phyloP scores from a whole-genome alignment of 2,113 vertebrate species.

The Vulpes vulpes region DNA sequence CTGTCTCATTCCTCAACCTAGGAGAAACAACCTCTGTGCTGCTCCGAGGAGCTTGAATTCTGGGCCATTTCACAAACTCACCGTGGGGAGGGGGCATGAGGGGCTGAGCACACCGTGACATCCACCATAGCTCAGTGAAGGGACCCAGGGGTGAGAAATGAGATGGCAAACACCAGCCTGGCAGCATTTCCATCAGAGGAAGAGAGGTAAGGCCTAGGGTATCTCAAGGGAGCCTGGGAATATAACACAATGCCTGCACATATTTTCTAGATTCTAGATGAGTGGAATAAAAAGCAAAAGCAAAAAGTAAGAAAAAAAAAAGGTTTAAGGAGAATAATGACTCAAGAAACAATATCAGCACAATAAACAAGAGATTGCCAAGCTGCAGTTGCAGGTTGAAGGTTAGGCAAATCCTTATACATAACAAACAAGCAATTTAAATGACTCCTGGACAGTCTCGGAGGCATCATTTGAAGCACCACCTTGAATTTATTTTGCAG shows the following conservation, averaged over 20 bases:
- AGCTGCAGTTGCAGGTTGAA: constrained; percentile 58
- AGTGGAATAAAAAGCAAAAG: constrained; percentile 24
- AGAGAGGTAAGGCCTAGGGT: not conserved
- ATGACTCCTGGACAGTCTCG: constrained; percentile 63
- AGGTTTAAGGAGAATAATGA: constrained; percentile 62
- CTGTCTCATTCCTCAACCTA: not conserved
- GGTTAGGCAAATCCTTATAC: constrained; percentile 77
- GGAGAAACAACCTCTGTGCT: not conserved
- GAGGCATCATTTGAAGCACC: constrained; percentile 65
- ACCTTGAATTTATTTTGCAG: constrained; percentile 77
- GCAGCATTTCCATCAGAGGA: constrained; percentile 35
- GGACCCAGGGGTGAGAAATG: not conserved
- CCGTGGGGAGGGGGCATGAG: not conserved
- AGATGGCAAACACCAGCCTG: not conserved
- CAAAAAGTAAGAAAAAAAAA: not conserved
- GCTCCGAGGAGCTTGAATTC: not conserved
- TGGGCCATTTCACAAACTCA: not conserved
- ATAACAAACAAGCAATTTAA: constrained; percentile 78
- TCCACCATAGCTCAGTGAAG: not conserved
- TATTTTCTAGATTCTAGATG: constrained; percentile 53
- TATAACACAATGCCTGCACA: not conserved
- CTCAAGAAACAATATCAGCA: constrained; percentile 52
- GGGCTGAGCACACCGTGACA: not conserved
- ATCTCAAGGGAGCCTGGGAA: constrained; percentile 23
- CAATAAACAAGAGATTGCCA: constrained; percentile 58